These are phyloP conservation scores for Acrobasis repandana DNA, from an alignment of 2,888 invertebrate species.

Conservation along the genomic window DNA sequence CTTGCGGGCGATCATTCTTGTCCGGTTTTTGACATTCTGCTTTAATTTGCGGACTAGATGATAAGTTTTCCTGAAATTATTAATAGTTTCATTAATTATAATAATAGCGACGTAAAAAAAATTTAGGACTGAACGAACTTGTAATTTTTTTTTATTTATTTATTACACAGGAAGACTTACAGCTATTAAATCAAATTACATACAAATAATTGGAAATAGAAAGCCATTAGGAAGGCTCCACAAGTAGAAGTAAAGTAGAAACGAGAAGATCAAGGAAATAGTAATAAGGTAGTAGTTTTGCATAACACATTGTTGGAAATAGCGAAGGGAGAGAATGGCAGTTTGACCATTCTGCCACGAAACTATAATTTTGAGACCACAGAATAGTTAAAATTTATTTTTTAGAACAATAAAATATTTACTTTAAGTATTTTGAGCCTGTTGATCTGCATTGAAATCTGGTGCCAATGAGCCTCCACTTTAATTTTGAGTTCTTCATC, in stretches of 20 bases:
- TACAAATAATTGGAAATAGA: too few relatives aligned
- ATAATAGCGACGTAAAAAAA: too few relatives aligned
- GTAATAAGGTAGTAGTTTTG: too few relatives aligned
- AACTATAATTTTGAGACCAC: neutral
- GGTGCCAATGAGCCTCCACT: constrained; percentile 84
- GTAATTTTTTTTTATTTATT: too few relatives aligned
- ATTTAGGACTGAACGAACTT: too few relatives aligned
- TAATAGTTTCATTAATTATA: too few relatives aligned
- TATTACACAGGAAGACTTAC: too few relatives aligned
- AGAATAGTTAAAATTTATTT: constrained; percentile 1
- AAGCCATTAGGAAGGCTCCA: too few relatives aligned
- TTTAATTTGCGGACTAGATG: constrained; percentile 37
- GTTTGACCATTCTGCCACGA: neutral
- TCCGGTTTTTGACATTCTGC: constrained; percentile 42
- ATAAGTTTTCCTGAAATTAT: constrained; percentile 59
- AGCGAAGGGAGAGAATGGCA: neutral
- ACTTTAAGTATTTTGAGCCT: constrained; percentile 87
- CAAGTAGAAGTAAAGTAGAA: too few relatives aligned
- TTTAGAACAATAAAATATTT: constrained; percentile 25
- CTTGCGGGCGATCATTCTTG: constrained; percentile 58
- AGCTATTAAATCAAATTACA: too few relatives aligned
- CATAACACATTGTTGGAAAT: too few relatives aligned
- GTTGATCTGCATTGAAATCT: constrained; percentile 85
- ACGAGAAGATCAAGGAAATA: too few relatives aligned
- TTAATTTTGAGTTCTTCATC: constrained; percentile 75